Evolutionary conservation across 64 coral and sea anemone genomes (phyloP).

Genomic region (Exaiptasia diaphana): DNA sequence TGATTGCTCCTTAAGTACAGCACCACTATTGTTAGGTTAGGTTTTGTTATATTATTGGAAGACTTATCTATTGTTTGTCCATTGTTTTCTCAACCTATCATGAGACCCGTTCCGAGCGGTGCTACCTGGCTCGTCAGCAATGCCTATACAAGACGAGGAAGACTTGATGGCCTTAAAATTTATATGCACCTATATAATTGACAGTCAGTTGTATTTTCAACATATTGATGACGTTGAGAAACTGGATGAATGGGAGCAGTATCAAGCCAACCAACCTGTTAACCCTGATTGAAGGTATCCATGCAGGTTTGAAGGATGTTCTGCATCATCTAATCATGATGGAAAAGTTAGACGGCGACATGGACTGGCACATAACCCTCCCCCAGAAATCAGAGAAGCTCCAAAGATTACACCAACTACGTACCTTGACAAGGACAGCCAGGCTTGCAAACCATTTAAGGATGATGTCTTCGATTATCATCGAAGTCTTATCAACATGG

Average conservation of each 20-base stretch:
- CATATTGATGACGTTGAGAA: background rate
- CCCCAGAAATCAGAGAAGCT: background rate
- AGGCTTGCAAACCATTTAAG: background rate
- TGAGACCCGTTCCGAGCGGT: too few species aligned
- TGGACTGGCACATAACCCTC: background rate
- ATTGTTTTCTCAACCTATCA: too few species aligned
- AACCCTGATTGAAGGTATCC: slow-evolving; percentile 5
- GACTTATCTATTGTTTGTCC: too few species aligned
- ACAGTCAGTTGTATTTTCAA: background rate
- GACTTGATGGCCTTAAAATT: slow-evolving; percentile 40
- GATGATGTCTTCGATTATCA: slow-evolving; percentile 80
- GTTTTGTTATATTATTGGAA: too few species aligned
- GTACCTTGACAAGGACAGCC: slow-evolving; percentile 2
- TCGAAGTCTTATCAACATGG: slow-evolving; percentile 42
- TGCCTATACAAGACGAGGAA: slow-evolving; percentile 22
- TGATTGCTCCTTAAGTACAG: too few species aligned
- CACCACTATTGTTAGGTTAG: too few species aligned
- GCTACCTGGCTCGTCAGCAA: too few species aligned
- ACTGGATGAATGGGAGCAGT: background rate
- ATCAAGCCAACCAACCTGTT: slow-evolving; percentile 8
- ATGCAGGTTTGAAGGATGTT: background rate
- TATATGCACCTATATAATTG: slow-evolving; percentile 32
- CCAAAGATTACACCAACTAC: background rate
- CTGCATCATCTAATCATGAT: background rate
- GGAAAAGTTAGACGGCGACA: background rate